phyloP scores from a whole-genome alignment of 2,797 vertebrate genomes.

The Pogoniulus pusillus region DNA sequence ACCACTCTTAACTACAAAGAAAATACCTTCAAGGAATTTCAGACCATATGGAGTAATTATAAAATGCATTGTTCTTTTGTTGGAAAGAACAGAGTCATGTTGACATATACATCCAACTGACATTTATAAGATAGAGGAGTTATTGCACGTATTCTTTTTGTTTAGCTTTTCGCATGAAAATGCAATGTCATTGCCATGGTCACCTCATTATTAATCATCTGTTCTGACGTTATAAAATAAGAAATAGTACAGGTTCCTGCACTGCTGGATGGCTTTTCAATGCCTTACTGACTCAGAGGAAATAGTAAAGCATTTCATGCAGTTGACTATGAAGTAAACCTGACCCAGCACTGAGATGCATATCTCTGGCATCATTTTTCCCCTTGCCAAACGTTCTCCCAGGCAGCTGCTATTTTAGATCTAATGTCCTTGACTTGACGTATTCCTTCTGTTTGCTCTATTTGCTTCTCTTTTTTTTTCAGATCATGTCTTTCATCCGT shows the following conservation, averaged over 20 bases:
- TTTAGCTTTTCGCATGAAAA: not conserved
- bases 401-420: conserved; percentile 1
- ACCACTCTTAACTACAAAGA: not conserved
- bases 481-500: not conserved
- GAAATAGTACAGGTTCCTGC: not conserved
- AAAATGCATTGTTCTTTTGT: not conserved
- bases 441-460: not conserved
- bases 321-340: not conserved
- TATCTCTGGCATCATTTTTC: conserved; percentile 9
- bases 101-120: not conserved
- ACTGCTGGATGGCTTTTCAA: not conserved
- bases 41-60: not conserved
- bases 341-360: not conserved
- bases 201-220: not conserved
- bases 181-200: not conserved
- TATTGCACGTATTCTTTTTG: not conserved
- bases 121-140: not conserved
- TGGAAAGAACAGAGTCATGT: not conserved
- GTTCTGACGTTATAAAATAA: not conserved
- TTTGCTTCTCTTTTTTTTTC: not conserved
- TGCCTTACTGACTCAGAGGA: not conserved
- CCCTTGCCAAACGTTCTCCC: not conserved
- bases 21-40: not conserved
- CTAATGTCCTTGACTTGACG: not conserved
- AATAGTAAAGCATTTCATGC: not conserved